phyloP scores from a whole-genome alignment of 2,888 invertebrate species.

The Drosophila pseudotakahashii region DNA sequence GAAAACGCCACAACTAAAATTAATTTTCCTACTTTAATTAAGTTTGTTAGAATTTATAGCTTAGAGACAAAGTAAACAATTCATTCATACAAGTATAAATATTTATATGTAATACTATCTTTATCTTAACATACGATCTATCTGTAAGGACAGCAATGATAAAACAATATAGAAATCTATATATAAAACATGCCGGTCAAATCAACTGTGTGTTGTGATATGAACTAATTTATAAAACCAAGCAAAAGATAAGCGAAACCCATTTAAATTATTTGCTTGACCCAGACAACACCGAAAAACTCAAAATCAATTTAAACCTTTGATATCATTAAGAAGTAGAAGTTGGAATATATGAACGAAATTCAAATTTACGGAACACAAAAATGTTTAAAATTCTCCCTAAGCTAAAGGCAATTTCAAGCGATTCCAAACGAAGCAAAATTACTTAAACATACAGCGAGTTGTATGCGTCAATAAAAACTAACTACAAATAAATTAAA shows the following conservation, averaged over 20 bases:
- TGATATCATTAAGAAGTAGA: conserved; percentile 15
- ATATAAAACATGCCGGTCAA: conserved; percentile 59
- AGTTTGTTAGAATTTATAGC: conserved; percentile 77
- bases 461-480: conserved; percentile 75
- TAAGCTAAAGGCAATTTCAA: conserved; percentile 43
- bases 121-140: conserved; percentile 35
- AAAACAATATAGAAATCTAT: conserved; percentile 33
- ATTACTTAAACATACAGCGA: conserved; percentile 53
- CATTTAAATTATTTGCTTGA: conserved; percentile 22
- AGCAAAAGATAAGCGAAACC: conserved; percentile 40
- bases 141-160: conserved; percentile 29
- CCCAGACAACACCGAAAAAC: conserved; percentile 18
- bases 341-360: neutral
- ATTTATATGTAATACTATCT: conserved; percentile 35
- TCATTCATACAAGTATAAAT: conserved; percentile 55
- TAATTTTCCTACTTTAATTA: conserved; percentile 72
- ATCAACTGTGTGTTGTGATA: conserved; percentile 80
- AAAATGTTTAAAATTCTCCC: conserved; percentile 37
- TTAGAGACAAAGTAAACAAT: conserved; percentile 54
- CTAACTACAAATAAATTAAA: conserved; percentile 32
- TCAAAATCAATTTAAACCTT: conserved; percentile 8
- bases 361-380: conserved; percentile 12
- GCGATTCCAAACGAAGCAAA: conserved; percentile 48
- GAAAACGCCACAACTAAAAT: conserved; percentile 74
- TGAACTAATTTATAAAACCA: conserved; percentile 74